Evolutionary conservation across 2,113 vertebrate species (phyloP), one percentile per base, ranked within the genome.

Genomic region (Laterallus jamaicensis): DNA sequence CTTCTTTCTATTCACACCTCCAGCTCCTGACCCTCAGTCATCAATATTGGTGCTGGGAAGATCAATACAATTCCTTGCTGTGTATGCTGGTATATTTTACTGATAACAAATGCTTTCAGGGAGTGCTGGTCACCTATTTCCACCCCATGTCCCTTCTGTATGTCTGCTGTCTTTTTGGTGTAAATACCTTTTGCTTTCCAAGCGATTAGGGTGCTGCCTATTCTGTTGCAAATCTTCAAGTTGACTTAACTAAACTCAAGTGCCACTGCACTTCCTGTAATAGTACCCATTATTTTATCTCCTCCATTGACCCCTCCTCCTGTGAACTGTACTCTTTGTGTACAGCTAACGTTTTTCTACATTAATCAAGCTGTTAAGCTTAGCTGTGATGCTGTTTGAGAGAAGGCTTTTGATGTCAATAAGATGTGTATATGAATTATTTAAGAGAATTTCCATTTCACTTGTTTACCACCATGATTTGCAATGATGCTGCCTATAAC

Each of bases 371-470:
- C 39, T 70, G 62, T 88, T 90, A 37, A 4, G 14, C 50, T 92
- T 79, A 54, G 29, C 47, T 66, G 44, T 55, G 67, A 14, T 81
- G 31, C 40, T 88, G 7, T 70, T 82, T 25, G 54, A 86, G 90
- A 80, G 39, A 50, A 90, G 22, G 29, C 39, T 96, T 92, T 93
- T 82, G 83, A 92, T 92, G 80, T 77, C 85, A 60, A n/a, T 40
- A 82, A 93, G 62, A 60, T 70, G 32, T 67, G 55, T 25, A 8
- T 40, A 83, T 96, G 84, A 96, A 97, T 97, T 97, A 92, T 95
- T 95, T 90, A 95, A 75, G 54, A 89, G 31, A 32, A 55, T 83
- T 81, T 90, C 56, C 26, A 55, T 83, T 81, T 90, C 52, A 49
- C 85, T 80, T 95, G 82, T 82, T 96, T 95, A 87, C 52, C 50